A percentile compares a stretch with the other conserved stretches of the same genome.
Evolutionary conservation across 2,797 vertebrate genomes (phyloP).

Genomic region (Propithecus perrieri): DNA sequence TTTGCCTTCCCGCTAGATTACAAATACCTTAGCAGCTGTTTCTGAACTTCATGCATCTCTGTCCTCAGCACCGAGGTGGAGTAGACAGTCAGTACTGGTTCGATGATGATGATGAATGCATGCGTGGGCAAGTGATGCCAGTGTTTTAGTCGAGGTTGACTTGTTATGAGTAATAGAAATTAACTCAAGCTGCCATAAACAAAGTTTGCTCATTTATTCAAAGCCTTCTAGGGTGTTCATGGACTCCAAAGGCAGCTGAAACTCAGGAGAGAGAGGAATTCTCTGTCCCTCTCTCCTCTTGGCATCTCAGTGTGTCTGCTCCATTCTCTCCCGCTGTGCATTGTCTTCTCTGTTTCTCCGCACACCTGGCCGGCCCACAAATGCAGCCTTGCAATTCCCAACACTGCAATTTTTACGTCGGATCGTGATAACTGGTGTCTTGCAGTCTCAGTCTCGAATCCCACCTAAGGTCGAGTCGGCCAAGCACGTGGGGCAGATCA

Average conservation of each 20-base stretch:
- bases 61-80: background rate
- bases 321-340: background rate
- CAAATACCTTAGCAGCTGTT: background rate
- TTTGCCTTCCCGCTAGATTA: background rate
- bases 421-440: background rate
- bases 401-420: background rate
- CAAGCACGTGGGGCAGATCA: background rate
- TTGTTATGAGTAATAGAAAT: background rate
- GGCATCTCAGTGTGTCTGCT: background rate
- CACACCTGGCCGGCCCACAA: background rate
- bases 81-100: background rate
- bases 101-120: background rate
- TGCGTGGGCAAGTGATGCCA: background rate
- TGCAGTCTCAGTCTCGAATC: background rate
- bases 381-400: background rate
- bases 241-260: background rate
- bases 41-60: background rate
- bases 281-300: background rate
- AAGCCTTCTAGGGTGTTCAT: background rate
- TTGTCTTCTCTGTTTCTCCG: background rate
- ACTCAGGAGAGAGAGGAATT: background rate
- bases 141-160: background rate
- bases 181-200: background rate
- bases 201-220: background rate
- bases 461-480: background rate